Base-by-base conservation (phyloP, 2,888 invertebrate species). In the Colostygia pectinataria region DNA sequence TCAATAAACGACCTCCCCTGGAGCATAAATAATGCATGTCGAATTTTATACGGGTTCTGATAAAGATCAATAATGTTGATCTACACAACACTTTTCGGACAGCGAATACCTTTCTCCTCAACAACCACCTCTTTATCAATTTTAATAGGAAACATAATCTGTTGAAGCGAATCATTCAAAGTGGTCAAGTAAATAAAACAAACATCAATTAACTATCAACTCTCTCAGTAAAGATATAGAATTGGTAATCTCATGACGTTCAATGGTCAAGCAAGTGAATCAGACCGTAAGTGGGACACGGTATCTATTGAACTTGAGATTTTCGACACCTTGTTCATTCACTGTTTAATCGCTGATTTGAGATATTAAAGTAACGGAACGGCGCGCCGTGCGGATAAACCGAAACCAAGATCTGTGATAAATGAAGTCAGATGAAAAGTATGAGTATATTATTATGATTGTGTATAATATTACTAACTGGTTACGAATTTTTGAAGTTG, bases 21-120 rank as follows among this genome's bases (percentile, higher is more conserved):
- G 66, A 73, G 74, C 70, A 86, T 88, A 84, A 88, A 88, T 88
- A 87, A 89, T 87, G 83, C 78, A 84, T 84, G 83, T 83, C 80
- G 79, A 84, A 85, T 84, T 80, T 78, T 73, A 71, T 64, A 64
- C 62, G 62, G 62, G 68, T 50, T 68, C 74, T 69, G 73, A 80
- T 79, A 79, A 73, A 66, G 71, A 80, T 80, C 82, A 65, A 77
- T 79, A 77, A 75, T 75, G 38, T 46, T 52, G 38, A 25, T 46
- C 46, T 37, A 25, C 42, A 46, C 52, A 42, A 53, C 44, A 44
- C 37, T 51, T 45, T 52, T 47, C 34, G 41, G 33, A 52, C 51
- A 49, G 18, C 39, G 25, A 48, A 47, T 34, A 27, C 13, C 7
- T 12, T 8, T 18, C 8, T 20, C 8, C 28, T 33, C 34, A 7